A percentile compares a stretch with the other conserved stretches of the same genome.
phyloP scores from a whole-genome alignment of 2,113 vertebrate species.

The Nannospalax galili region DNA sequence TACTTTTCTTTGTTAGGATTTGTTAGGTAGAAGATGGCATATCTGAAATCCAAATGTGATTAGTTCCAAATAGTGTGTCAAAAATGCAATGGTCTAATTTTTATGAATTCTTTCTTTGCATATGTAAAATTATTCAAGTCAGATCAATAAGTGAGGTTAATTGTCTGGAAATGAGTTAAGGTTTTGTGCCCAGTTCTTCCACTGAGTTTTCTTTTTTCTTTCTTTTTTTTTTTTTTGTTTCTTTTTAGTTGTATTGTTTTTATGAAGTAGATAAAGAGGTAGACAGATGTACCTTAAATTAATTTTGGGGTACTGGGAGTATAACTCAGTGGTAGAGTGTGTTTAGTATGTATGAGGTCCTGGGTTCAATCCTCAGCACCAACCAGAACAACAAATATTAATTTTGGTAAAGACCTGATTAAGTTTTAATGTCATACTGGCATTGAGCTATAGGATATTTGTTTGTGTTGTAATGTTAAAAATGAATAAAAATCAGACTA shows the following conservation, averaged over 20 bases:
- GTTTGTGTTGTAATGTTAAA: background rate
- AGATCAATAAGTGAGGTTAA: background rate
- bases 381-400: background rate
- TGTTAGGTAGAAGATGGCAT: background rate
- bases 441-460: background rate
- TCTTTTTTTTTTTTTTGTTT: background rate
- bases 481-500: background rate
- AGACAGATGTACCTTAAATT: background rate
- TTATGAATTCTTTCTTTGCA: background rate
- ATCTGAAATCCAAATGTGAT: background rate
- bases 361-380: background rate
- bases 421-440: background rate
- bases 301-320: background rate
- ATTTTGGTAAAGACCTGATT: background rate
- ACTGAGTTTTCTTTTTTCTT: background rate
- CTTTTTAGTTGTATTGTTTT: background rate
- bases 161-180: slow-evolving; percentile 9
- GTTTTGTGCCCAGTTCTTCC: background rate
- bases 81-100: background rate
- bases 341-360: background rate
- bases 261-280: background rate
- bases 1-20: background rate
- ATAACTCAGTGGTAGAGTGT: background rate
- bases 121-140: background rate
- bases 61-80: background rate